Evolutionary conservation across 2,888 invertebrate species (phyloP).

Genomic region (Podabrus alpinus): DNA sequence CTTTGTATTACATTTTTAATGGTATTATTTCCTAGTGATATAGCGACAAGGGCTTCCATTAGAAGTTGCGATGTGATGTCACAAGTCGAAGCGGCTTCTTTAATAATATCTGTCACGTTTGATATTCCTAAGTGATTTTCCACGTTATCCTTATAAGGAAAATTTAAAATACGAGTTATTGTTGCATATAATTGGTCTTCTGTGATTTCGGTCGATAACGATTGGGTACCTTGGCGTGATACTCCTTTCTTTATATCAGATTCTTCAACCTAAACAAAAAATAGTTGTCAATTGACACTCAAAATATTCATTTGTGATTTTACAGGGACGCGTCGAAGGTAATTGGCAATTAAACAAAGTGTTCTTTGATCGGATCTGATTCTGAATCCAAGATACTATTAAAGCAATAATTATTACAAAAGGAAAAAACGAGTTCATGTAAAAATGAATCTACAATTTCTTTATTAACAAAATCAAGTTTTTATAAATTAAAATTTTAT

Average conservation of each 20-base stretch:
- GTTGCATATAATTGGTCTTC: constrained; percentile 68
- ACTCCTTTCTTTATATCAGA: constrained; percentile 58
- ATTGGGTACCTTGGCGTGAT: constrained; percentile 48
- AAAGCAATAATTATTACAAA: too few relatives aligned
- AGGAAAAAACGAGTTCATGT: too few relatives aligned
- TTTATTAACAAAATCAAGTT: too few relatives aligned
- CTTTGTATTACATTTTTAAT: constrained; percentile 44
- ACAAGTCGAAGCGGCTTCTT: constrained; percentile 54
- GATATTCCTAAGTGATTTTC: constrained; percentile 57
- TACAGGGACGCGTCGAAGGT: too few relatives aligned
- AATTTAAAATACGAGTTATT: constrained; percentile 71
- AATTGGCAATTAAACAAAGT: too few relatives aligned
- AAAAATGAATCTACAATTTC: too few relatives aligned
- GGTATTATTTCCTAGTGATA: constrained; percentile 50
- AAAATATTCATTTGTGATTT: neutral
- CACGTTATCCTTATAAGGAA: constrained; percentile 64
- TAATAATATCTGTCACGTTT: constrained; percentile 52
- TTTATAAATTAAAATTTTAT: too few relatives aligned
- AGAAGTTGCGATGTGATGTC: constrained; percentile 66
- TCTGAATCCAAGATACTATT: too few relatives aligned
- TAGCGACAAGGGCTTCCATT: constrained; percentile 56
- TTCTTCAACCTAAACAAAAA: constrained; percentile 58
- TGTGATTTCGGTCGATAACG: constrained; percentile 62
- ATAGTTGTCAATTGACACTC: neutral
- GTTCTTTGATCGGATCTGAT: too few relatives aligned